Base-by-base conservation (phyloP, 2,113 vertebrate genomes). In the Carassius auratus region DNA sequence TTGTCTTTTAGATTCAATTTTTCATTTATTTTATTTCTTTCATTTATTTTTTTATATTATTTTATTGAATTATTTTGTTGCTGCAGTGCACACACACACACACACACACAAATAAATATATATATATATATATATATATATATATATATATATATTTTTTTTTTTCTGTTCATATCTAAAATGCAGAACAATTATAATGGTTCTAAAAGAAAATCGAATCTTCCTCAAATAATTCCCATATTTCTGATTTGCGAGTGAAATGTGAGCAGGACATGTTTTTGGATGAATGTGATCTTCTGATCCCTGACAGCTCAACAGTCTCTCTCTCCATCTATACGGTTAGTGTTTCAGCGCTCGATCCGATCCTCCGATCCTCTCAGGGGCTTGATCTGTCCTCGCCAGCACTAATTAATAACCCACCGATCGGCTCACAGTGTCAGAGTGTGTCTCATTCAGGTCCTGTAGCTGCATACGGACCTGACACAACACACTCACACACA, bases 401-500 rank as follows among this genome's bases (percentile, higher is more conserved):
- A 36, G 26, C 75, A 36, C 26, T 57, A 21, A 57, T 77, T 30
- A 57, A 77, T 77, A 17, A 8, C 75, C 12, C 50, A 15, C 75
- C 12, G 8, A 36, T 77, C 50, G 1, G 50, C 26, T 36, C 50
- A 36, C 14, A 15, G 2, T 75, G 75, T 50, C 21, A 1, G 71
- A 74, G 71, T 75, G 75, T 52, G 74, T 77, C 50, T 77, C 75
- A 57, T 4, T 57, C 48, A 8, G 75, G 75, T 77, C 75, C 50
- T 77, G 75, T 57, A 86, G 26, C 64, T 66, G 62, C 48, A 30
- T 30, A 12, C n/a, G 3, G 42, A 76, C 13, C 74, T 64, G 21
- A n/a, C 38, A 74, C 71, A 48, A 74, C 38, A 23, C 38, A n/a
- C 66, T 14, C 15, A 57, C 52, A 57, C 52, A 19, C 61, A 14